These are phyloP conservation scores for Chelonus insularis DNA, from an alignment of 1,140 invertebrate species.

Conservation along the genomic window DNA sequence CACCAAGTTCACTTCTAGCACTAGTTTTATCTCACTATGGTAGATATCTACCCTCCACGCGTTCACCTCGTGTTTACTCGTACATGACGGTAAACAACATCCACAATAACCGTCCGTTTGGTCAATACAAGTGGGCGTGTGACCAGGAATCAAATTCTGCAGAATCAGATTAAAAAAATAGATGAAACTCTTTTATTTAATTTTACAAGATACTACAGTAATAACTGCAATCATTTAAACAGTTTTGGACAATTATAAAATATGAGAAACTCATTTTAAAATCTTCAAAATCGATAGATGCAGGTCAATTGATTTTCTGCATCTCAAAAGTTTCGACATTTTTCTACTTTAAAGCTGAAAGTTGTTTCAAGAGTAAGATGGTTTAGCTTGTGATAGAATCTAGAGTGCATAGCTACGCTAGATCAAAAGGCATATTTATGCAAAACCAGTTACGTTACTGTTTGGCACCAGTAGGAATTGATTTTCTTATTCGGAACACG, in stretches of 20 bases:
- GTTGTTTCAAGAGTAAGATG: no score
- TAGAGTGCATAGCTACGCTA: no score
- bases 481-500: constrained; percentile 18
- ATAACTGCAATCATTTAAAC: no score
- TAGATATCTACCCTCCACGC: constrained; percentile 58
- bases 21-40: constrained; percentile 67
- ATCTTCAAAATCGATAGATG: no score
- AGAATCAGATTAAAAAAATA: not conserved
- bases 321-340: no score
- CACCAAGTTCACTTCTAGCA: constrained; percentile 63
- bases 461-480: constrained; percentile 9
- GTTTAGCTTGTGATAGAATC: no score
- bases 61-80: constrained; percentile 62
- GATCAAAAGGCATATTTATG: constrained; percentile 22
- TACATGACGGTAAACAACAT: constrained; percentile 66
- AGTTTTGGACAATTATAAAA: no score
- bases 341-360: no score
- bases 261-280: no score
- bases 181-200: not conserved
- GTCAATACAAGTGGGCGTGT: constrained; percentile 59
- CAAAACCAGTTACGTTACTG: constrained; percentile 29
- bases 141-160: constrained; percentile 28
- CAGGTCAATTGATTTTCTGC: no score
- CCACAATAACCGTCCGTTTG: constrained; percentile 67
- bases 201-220: not conserved